phyloP scores from a whole-genome alignment of 1,140 invertebrate genomes.

The Drosophila navojoa region DNA sequence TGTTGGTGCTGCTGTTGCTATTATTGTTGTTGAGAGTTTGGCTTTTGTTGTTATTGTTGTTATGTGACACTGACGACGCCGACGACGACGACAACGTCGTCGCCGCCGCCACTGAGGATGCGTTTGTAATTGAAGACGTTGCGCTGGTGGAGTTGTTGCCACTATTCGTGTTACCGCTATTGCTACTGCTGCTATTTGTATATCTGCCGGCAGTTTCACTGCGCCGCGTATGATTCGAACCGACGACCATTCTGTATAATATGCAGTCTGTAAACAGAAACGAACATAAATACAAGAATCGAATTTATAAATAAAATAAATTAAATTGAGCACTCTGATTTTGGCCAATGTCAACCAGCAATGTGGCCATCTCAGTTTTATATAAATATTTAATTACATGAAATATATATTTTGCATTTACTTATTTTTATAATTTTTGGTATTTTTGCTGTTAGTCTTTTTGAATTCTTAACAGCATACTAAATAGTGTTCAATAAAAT shows the following conservation, averaged over 20 bases:
- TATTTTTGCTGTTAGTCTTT: constrained; percentile 12
- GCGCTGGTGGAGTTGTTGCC: constrained; percentile 57
- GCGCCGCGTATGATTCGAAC: constrained; percentile 80
- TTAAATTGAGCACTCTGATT: not conserved
- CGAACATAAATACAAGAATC: not conserved
- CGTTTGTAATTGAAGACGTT: constrained; percentile 63
- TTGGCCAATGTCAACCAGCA: not conserved
- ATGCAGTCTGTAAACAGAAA: constrained; percentile 58
- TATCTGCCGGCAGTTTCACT: constrained; percentile 77
- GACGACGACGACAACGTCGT: constrained; percentile 46
- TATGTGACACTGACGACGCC: constrained; percentile 68
- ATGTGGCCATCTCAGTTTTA: constrained; percentile 9
- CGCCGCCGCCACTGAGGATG: constrained; percentile 48
- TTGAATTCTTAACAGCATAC: constrained; percentile 6
- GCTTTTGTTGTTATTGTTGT: constrained; percentile 48
- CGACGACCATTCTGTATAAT: constrained; percentile 80
- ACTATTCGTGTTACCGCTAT: constrained; percentile 32
- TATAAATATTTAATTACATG: not conserved
- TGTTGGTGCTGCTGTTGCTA: constrained; percentile 8
- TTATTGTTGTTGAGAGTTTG: constrained; percentile 47
- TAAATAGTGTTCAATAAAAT: constrained; percentile 10
- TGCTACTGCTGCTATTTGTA: constrained; percentile 52
- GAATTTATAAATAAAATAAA: not conserved
- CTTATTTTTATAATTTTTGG: constrained; percentile 7
- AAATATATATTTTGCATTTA: not conserved